Evolutionary conservation across 2,888 invertebrate genomes (phyloP).

Genomic region (Branchinecta sandiegonensis): DNA sequence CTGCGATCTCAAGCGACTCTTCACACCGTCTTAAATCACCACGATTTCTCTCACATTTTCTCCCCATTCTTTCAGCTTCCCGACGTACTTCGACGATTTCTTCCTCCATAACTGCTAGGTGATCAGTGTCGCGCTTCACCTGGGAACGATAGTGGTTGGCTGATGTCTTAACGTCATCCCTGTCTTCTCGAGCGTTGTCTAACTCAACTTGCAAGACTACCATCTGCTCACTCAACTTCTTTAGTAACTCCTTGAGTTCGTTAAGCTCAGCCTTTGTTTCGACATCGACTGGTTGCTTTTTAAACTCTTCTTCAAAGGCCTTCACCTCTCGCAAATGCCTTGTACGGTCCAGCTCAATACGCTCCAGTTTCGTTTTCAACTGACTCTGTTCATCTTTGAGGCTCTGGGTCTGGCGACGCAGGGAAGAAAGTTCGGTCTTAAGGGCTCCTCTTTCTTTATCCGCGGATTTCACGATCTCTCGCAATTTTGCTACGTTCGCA

Average conservation of each 20-base stretch:
- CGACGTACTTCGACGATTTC: neutral
- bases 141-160: too few species aligned
- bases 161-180: too few species aligned
- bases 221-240: neutral
- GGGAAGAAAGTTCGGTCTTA: neutral
- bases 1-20: neutral
- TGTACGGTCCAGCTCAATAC: neutral
- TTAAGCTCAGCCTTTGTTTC: neutral
- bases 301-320: neutral
- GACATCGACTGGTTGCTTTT: neutral
- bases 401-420: neutral
- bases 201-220: neutral
- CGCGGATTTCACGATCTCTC: neutral
- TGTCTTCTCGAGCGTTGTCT: too few species aligned
- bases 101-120: neutral
- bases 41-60: neutral
- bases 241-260: neutral
- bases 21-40: neutral
- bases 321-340: neutral
- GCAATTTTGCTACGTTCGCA: neutral
- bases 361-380: neutral
- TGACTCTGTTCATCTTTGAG: neutral
- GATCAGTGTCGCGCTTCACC: too few species aligned
- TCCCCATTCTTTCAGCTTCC: neutral
- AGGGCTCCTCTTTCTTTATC: neutral